Evolutionary conservation across 2,797 vertebrate species (phyloP), one percentile per base, ranked within the genome.

Genomic region (Mastacembelus armatus): DNA sequence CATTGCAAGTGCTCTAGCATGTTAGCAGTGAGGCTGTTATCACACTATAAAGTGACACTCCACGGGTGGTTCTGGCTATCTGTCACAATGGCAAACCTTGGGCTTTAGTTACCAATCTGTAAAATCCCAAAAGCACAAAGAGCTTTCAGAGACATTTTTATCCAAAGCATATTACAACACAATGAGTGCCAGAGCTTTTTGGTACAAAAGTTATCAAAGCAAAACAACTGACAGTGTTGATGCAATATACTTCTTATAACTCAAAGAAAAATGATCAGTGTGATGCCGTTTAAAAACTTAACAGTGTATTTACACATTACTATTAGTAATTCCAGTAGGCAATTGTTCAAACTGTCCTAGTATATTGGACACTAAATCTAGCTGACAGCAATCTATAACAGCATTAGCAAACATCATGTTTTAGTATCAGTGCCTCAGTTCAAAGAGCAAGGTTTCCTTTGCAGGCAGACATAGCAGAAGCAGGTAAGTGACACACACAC

Each of bases 31-130:
- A 76, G 52, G 55, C 61, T 43, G 61, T 60, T 77, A 66, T 75
- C 69, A 56, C 66, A 63, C 59, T n/a, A 36, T 50, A 35, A 33
- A 59, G 21, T 64, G 64, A 83, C 75, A 74, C 65, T 73, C 56
- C 55, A 63, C 67, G 71, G 70, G 67, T 75, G 81, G 16, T 40
- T 70, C 43, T 43, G 32, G 38, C 29, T 42, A 26, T 24, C 24
- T 59, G 48, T 74, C 39, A 32, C 49, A 39, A 27, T 35, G 24
- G 38, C 50, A 64, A 66, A 32, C 18, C 33, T 3, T 47, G 38
- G 27, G 36, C 7, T 56, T 40, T 26, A 16, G 35, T 61, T 36
- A 47, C 19, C n/a, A 18, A 8, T 52, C 44, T 48, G 65, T 21
- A 43, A 60, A 39, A 62, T 51, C 21, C 35, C 12, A 50, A 51